Evolutionary conservation across 2,888 invertebrate species (phyloP), one percentile per base, ranked within the genome.

Genomic region (Euphydryas editha): DNA sequence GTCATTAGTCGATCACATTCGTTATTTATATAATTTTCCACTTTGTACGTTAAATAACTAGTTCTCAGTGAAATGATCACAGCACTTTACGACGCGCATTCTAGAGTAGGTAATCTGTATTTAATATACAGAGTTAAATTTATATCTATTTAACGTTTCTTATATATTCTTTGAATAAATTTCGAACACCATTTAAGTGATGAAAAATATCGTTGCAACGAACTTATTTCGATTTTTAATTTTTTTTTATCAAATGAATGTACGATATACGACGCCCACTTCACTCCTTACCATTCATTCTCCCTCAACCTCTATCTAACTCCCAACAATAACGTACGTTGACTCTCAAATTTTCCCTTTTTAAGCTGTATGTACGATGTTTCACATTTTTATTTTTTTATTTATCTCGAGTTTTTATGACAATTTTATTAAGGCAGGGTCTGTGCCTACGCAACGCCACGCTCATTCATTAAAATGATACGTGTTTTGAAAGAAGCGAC

Each of bases 401-500:
- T 85, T 85, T 86, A 82, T 85, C 79, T 81, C 80, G 71, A 58
- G 63, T 78, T 74, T 87, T 88, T 90, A 88, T 85, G 87, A 87
- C 87, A 87, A 84, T 86, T 90, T 90, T 89, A 90, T 89, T 86
- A 86, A 81, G 81, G 85, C 78, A 74, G 76, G 76, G 77, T 78
- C 79, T 79, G 75, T 76, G 83, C 85, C 84, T 85, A 86, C 86
- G 83, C 86, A 81, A 65, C 69, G 74, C 62, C 70, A 73, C 71
- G 72, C 79, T 85, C 87, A 86, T 89, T 89, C 87, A 88, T 88
- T 89, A 86, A 84, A 83, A 80, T 74, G 72, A 75, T 79, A 76
- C 79, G 78, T 77, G 76, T 74, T 75, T 75, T 80, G 67, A 76
- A 47, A 73, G 71, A 67, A 61, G 78, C 73, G 67, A 67, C 65